Percentiles rank a stretch among this genome's conserved stretches.
Evolutionary conservation across 2,797 vertebrate species (phyloP).

Genomic region (Tympanoctomys barrerae): DNA sequence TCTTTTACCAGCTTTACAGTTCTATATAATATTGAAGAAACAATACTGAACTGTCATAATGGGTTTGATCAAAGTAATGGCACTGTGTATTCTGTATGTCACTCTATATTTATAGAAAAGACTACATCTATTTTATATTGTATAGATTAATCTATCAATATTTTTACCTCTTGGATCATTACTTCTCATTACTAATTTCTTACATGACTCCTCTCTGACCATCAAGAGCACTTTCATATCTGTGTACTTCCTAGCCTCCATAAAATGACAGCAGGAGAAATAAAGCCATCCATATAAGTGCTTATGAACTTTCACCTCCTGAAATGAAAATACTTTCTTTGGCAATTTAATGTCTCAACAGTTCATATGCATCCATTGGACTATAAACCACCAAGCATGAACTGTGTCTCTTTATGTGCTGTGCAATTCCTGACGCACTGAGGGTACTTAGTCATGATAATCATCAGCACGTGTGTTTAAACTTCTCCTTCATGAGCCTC

Average conservation of each 20-base stretch:
- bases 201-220: background rate
- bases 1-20: background rate
- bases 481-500: background rate
- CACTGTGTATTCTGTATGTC: background rate
- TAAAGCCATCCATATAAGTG: background rate
- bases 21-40: background rate
- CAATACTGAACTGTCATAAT: background rate
- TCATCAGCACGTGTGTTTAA: rapidly evolving
- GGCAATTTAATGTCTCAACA: background rate
- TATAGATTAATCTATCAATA: background rate
- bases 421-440: background rate
- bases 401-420: background rate
- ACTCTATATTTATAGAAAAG: background rate
- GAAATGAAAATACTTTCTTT: background rate
- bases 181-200: background rate
- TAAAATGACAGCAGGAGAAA: background rate
- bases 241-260: background rate
- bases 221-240: background rate
- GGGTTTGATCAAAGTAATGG: background rate
- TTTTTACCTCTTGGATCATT: background rate
- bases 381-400: background rate
- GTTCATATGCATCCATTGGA: background rate
- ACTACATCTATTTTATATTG: background rate
- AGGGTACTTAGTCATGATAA: background rate
- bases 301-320: background rate